Conservation (phyloP, 2,888 invertebrate species). For the Oegoconia quadripuncta region DNA sequence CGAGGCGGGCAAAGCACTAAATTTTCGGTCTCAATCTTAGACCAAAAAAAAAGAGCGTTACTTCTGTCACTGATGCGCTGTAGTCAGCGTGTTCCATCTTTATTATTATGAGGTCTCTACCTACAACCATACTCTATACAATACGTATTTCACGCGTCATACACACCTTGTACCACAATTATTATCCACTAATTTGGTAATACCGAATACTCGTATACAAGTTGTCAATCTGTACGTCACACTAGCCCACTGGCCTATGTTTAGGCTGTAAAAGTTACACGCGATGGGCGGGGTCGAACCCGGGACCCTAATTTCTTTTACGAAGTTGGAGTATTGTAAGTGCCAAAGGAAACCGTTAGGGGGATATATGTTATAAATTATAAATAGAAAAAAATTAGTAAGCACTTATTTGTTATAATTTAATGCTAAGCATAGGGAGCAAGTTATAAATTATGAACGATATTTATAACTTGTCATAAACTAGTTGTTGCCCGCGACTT, state of each 20-base stretch:
- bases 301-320: constrained; percentile 2
- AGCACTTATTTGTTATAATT: not conserved
- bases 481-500: not conserved
- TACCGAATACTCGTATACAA: constrained; percentile 38
- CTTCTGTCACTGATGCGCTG: not conserved
- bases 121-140: constrained; percentile 11
- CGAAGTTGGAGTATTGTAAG: not conserved
- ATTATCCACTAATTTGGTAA: constrained; percentile 50
- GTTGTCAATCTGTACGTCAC: constrained; percentile 53
- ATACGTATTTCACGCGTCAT: constrained; percentile 33
- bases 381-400: not conserved
- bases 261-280: constrained; percentile 34
- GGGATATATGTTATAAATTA: not conserved
- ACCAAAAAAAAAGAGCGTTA: too few species aligned
- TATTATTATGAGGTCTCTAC: not conserved
- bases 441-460: too few species aligned
- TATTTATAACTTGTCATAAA: too few species aligned
- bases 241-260: constrained; percentile 30
- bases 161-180: constrained; percentile 40
- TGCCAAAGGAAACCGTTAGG: too few species aligned
- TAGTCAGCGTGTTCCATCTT: not conserved
- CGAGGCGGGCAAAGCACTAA: too few species aligned
- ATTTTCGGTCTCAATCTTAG: too few species aligned
- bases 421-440: too few species aligned
- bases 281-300: constrained; percentile 30